phyloP scores from a whole-genome alignment of 1,140 invertebrate species.

The Conopomorpha cramerella region DNA sequence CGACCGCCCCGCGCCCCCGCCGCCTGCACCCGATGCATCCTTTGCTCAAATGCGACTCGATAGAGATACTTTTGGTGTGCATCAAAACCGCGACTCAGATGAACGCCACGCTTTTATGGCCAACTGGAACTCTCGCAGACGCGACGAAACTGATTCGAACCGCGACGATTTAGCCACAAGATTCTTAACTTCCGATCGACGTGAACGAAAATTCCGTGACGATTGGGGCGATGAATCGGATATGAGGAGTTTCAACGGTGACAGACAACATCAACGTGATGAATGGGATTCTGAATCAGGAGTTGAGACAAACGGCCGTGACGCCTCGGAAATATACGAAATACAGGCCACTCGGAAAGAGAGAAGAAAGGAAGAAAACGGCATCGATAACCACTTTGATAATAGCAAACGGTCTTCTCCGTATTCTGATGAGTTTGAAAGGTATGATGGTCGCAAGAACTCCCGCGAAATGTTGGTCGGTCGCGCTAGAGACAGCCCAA shows the following conservation, averaged over 20 bases:
- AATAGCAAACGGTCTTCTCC: constrained; percentile 23
- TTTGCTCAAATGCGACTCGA: constrained; percentile 75
- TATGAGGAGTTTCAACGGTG: constrained; percentile 37
- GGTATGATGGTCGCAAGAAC: constrained; percentile 51
- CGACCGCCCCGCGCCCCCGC: constrained; percentile 51
- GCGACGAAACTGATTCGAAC: constrained; percentile 47
- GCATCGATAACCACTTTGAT: constrained; percentile 28
- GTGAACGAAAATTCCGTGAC: constrained; percentile 26
- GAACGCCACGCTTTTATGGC: constrained; percentile 66
- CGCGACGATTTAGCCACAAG: constrained; percentile 43
- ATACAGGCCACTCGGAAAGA: constrained; percentile 37
- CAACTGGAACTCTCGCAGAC: constrained; percentile 68
- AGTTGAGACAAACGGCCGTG: constrained; percentile 39
- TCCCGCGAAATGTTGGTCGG: constrained; percentile 54
- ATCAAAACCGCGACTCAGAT: constrained; percentile 62
- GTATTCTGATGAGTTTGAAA: constrained; percentile 43
- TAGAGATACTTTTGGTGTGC: constrained; percentile 68
- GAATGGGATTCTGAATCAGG: constrained; percentile 63
- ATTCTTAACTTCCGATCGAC: constrained; percentile 37
- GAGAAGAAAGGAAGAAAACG: constrained; percentile 33
- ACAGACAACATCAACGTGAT: constrained; percentile 44
- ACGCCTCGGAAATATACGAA: constrained; percentile 55
- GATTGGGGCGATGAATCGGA: constrained; percentile 59
- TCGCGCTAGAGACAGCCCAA: constrained; percentile 42
- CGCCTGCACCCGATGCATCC: constrained; percentile 50